These are phyloP conservation scores for Ceratosolen fusciceps DNA, from an alignment of 1,140 invertebrate genomes.

Conservation along the genomic window DNA sequence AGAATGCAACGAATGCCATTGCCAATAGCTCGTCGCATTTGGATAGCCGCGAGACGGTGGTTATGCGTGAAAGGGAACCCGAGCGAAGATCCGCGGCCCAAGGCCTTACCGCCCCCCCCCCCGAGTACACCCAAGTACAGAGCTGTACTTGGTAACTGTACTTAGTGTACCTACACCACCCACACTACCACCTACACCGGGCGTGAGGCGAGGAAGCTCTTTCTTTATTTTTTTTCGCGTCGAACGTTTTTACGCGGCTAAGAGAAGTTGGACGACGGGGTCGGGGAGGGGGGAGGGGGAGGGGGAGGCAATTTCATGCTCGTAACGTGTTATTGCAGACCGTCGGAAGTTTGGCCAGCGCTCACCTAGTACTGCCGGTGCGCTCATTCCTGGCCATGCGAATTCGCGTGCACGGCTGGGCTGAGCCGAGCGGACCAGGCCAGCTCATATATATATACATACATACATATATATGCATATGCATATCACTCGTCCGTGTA, in stretches of 20 bases:
- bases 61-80: constrained; percentile 12
- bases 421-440: neutral
- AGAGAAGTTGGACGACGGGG: too few species aligned
- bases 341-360: neutral
- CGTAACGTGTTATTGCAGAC: too few species aligned
- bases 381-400: constrained; percentile 28
- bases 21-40: constrained; percentile 35
- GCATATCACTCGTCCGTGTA: too few species aligned
- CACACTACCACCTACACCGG: too few species aligned
- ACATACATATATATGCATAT: too few species aligned
- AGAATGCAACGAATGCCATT: constrained; percentile 45
- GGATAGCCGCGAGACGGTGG: neutral
- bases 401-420: constrained; percentile 43
- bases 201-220: too few species aligned
- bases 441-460: constrained; percentile 14
- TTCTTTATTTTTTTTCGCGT: too few species aligned
- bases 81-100: constrained; percentile 1
- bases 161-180: too few species aligned
- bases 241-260: too few species aligned
- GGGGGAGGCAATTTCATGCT: constrained; percentile 4
- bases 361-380: neutral
- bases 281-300: too few species aligned
- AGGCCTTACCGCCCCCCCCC: neutral
- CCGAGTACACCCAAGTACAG: too few species aligned
- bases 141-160: too few species aligned